These are phyloP conservation scores for Sterrhoptilus dennistouni DNA, from an alignment of 2,113 vertebrate species.

Conservation along the genomic window DNA sequence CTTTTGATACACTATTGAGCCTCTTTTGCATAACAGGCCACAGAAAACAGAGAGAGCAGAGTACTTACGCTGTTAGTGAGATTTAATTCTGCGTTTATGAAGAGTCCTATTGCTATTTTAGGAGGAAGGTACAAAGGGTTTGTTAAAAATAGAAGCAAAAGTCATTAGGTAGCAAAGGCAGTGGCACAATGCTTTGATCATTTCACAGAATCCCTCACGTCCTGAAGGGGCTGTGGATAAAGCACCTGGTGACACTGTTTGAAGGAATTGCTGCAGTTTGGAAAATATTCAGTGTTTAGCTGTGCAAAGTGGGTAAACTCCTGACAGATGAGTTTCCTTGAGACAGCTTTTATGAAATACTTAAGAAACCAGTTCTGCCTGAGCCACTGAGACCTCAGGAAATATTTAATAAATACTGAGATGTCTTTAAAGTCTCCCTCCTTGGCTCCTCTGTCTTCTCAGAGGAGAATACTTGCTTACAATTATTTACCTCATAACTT, in stretches of 20 bases:
- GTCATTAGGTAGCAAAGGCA: background rate
- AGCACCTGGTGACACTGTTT: background rate
- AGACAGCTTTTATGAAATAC: constrained; percentile 9
- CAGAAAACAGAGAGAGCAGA: background rate
- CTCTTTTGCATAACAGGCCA: background rate
- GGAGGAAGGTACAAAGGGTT: background rate
- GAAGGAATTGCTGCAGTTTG: background rate
- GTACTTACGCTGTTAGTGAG: background rate
- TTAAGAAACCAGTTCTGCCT: background rate
- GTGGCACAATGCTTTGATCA: background rate
- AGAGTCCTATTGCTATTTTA: background rate
- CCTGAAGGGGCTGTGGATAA: background rate
- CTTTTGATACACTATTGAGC: background rate
- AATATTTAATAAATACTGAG: constrained; percentile 1
- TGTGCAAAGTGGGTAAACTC: background rate
- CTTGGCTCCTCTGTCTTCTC: background rate
- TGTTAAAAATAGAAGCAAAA: constrained; percentile 27
- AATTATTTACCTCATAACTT: background rate
- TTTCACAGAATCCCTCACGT: background rate
- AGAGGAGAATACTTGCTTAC: background rate
- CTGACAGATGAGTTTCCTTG: background rate
- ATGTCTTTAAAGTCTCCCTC: background rate
- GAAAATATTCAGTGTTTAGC: background rate
- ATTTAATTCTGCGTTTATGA: background rate
- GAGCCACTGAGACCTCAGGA: background rate